Evolutionary conservation across 1,140 invertebrate genomes (phyloP).

Genomic region (Ceratosolen solmsi): DNA sequence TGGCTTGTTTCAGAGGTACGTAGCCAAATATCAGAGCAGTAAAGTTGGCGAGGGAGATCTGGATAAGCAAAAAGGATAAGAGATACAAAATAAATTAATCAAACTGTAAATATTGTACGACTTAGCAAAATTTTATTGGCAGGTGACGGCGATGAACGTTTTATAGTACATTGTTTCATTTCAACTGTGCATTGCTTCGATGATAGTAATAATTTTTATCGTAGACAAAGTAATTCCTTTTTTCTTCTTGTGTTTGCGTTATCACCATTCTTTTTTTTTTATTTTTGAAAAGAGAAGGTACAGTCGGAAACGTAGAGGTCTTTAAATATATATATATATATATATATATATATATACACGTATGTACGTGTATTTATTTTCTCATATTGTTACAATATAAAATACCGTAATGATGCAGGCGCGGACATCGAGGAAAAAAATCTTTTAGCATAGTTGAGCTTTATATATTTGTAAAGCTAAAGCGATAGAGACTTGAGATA

Average conservation of each 20-base stretch:
- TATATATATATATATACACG: constrained; percentile 20
- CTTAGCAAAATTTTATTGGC: constrained; percentile 67
- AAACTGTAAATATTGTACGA: constrained; percentile 55
- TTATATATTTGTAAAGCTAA: constrained; percentile 59
- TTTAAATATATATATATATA: not conserved
- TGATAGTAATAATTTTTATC: constrained; percentile 34
- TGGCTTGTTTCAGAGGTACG: not conserved
- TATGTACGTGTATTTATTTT: constrained; percentile 51
- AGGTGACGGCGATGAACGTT: constrained; percentile 58
- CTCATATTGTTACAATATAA: constrained; percentile 47
- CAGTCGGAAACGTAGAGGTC: not conserved
- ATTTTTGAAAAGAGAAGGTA: constrained; percentile 47
- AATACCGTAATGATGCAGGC: constrained; percentile 48
- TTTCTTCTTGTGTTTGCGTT: constrained; percentile 6
- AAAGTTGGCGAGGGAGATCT: not conserved
- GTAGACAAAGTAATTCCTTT: constrained; percentile 16
- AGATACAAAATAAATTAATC: constrained; percentile 41
- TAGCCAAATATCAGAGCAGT: not conserved
- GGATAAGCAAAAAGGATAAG: constrained; percentile 2
- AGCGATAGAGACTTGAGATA: constrained; percentile 59
- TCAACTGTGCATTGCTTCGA: constrained; percentile 54
- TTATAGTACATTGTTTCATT: constrained; percentile 64
- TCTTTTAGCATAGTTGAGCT: constrained; percentile 52
- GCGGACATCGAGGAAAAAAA: constrained; percentile 37
- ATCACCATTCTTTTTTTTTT: constrained; percentile 6